phyloP scores from a whole-genome alignment of 2,797 vertebrate genomes.

The Xiphorhynchus erythropygius region DNA sequence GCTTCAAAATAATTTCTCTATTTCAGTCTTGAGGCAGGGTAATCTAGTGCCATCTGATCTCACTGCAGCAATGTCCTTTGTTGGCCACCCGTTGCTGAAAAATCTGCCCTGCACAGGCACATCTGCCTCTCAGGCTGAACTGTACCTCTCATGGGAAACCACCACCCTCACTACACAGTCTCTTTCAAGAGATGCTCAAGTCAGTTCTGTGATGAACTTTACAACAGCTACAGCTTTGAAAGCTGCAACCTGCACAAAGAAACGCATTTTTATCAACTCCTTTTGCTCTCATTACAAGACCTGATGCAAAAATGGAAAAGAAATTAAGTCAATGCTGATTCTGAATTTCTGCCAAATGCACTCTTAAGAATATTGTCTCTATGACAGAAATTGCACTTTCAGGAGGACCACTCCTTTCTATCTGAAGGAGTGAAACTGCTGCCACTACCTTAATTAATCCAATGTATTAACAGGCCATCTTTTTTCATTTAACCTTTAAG shows the following conservation, averaged over 20 bases:
- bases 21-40: background rate
- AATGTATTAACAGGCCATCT: background rate
- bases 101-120: background rate
- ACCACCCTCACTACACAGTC: background rate
- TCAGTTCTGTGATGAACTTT: background rate
- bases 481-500: background rate
- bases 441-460: background rate
- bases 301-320: background rate
- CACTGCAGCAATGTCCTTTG: background rate
- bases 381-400: background rate
- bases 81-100: background rate
- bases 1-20: background rate
- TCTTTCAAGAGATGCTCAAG: background rate
- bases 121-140: background rate
- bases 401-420: background rate
- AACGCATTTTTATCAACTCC: background rate
- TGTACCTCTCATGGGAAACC: background rate
- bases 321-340: background rate
- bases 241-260: background rate
- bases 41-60: background rate
- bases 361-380: background rate
- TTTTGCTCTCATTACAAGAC: background rate
- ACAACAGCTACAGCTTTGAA: background rate
- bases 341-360: background rate
- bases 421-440: background rate